Evolutionary conservation across 2,113 vertebrate species (phyloP), one percentile per base, ranked within the genome.

Genomic region (Oenanthe melanoleuca): DNA sequence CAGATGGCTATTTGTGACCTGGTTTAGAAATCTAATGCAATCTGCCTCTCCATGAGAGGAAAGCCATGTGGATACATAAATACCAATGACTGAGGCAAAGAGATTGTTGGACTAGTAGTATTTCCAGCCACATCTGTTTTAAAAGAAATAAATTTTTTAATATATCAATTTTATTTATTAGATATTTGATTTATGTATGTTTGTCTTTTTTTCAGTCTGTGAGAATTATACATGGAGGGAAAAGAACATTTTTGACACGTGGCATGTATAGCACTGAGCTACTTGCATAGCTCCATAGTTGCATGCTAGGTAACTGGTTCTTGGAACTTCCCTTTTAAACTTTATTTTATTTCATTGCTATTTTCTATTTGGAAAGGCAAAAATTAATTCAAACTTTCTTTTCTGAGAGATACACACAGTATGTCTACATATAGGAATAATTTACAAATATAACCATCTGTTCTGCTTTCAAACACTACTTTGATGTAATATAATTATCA

Each of bases 1-100:
- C 89, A 85, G 88, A 91, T 89, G 93, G 91, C 82, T 82, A 25
- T 72, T 91, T 88, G 69, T 82, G 87, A 92, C 83, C 86, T 95
- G 82, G 74, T 92, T 96, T 95, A 92, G 77, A 94, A 95, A 94
- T 92, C 61, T 64, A 75, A 19, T 73, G 90, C 89, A 86, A 17
- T 94, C 82, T 93, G 81, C 49, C 74, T 59, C 73, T 89, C 21
- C 2, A 0, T 59, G 28, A 93, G 55, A 89, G 52, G 42, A 17
- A 49, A 74, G 50, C 21, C 31, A 8, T 18, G 37, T 47, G 16
- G 34, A 6, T 44, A 14, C 7, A 33, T 55, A 73, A 92, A 91
- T 86, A 74, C 49, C n/a, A 42, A 9, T 5, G 12, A 40, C 75
- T 80, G 83, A 91, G 82, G 50, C 65, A 80, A 53, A 93, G 45